phyloP scores from a whole-genome alignment of 2,797 vertebrate species.

The Sternarchorhynchus goeldii region DNA sequence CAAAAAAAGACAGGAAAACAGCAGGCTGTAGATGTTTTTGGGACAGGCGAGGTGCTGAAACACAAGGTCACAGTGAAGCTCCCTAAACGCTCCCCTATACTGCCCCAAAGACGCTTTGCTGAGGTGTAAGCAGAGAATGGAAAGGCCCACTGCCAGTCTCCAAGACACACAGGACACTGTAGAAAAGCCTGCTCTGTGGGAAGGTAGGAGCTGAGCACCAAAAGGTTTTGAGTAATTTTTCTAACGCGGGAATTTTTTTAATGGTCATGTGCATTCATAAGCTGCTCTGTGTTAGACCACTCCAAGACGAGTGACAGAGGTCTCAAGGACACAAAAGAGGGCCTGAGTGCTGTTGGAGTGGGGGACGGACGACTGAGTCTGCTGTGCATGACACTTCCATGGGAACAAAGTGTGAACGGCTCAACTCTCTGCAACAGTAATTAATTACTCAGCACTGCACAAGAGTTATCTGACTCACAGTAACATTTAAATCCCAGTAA shows the following conservation, averaged over 20 bases:
- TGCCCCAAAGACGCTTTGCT: not conserved
- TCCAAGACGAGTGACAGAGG: not conserved
- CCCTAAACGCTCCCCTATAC: not conserved
- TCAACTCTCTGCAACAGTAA: no score
- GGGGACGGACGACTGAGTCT: not conserved
- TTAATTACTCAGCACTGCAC: not conserved
- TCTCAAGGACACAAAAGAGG: constrained; percentile 11
- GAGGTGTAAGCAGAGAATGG: no score
- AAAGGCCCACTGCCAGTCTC: not conserved
- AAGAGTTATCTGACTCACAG: not conserved
- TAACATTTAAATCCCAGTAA: not conserved
- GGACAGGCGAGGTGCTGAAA: not conserved
- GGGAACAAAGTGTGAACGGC: not conserved
- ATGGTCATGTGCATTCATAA: not conserved
- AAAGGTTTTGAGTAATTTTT: not conserved
- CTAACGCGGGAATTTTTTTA: not conserved
- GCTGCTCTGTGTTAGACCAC: not conserved
- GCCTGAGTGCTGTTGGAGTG: not conserved
- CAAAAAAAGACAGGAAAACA: not conserved
- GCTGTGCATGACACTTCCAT: not conserved
- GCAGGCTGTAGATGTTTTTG: not conserved
- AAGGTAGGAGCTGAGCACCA: not conserved
- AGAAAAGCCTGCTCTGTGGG: not conserved
- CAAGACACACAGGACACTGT: not conserved
- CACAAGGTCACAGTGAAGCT: constrained; percentile 2